Base-by-base conservation (phyloP, 2,113 vertebrate genomes). In the Mormyrus lacerda region DNA sequence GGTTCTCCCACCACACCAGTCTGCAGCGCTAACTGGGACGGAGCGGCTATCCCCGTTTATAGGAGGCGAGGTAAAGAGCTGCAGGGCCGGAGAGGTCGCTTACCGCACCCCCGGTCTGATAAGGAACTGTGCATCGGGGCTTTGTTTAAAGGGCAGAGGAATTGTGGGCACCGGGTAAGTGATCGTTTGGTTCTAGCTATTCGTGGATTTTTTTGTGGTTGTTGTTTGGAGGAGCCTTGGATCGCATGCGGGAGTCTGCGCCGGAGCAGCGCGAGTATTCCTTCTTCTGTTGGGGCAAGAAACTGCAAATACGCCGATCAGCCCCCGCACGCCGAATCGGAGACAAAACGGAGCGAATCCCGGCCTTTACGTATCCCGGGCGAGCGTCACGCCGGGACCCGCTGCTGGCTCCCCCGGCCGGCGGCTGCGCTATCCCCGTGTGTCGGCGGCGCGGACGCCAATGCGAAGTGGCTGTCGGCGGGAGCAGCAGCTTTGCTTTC, bases 1-100 rank as follows among this genome's bases (percentile, higher is more conserved):
- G 93, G 94, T 93, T 93, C 94, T 95, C 91, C 87, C 87, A 88
- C 91, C 94, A 92, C 92, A 90, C 91, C 91, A 92, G 91, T 91
- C 91, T 91, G 92, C 92, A 65, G 90, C n/a, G 58, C 76, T 50
- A 90, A 69, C 76, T 76, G 79, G 87, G 42, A 85, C 48, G 50
- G 44, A 79, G 76, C n/a, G 39, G 89, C 48, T 10, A 55, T 50
- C 48, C 65, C 65, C 89, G 35, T 69, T 61, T 13, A 55, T 19
- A 79, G 65, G 53, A 90, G 48, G 19, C 55, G 47, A 87, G 82
- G 53, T 17, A 89, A 86, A 58, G 45, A 48, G 88, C 88, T 27
- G 19, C 1, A 61, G 24, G 84, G 92, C 93, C 92, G 92, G 93
- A 88, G 93, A 90, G 90, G 8, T 21, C 85, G 47, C 24, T 91